Base-by-base conservation (phyloP, 2,888 invertebrate genomes). In the Chrysotoxum bicinctum region DNA sequence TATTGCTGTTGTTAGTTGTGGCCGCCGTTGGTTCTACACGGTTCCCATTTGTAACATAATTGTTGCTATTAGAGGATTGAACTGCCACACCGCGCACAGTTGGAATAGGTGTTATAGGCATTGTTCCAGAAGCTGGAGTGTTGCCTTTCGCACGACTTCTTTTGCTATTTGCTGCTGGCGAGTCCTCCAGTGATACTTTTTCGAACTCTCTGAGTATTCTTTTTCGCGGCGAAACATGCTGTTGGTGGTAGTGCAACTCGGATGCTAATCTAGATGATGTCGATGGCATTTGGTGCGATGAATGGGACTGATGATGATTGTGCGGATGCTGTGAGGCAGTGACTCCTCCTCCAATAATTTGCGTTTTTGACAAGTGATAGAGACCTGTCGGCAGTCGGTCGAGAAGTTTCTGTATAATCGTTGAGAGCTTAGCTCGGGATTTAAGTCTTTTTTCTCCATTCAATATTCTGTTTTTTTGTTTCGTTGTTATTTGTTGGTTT, bases 121-220 rank as follows among this genome's bases (percentile, higher is more conserved):
- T 16, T 6, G 80, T 77, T 12, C 72, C 81, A 10, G 81, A 69
- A 14, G 88, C 87, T 45, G 88, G 80, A 50, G 83, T 50, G 60
- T 80, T 88, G 23, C 88, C 89, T 87, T 91, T 91, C 45, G 94
- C 93, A 48, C 94, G 93, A 86, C 91, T 91, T 82, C 95, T 93
- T 90, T 95, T 95, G 50, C 94, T 94, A 88, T 90, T 91, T 3
- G 87, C 90, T 40, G 76, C 60, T 23, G 79, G 87, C 72, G 94
- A 94, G 89, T 96, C 96, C 87, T 91, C 91, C 45, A 91, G 87
- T 21, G 94, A 95, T 8, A 96, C 96, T 89, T 95, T 94, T 90
- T 97, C 97, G 90, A 97, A 93, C 91, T 97, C 97, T 72, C 96
- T 94, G 84, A 97, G 93, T 91, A 97, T 95, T 88, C 97, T 94